A percentile compares a stretch with the other conserved stretches of the same genome.
phyloP scores from a whole-genome alignment of 2,888 invertebrate genomes.

The Sepiola atlantica region DNA sequence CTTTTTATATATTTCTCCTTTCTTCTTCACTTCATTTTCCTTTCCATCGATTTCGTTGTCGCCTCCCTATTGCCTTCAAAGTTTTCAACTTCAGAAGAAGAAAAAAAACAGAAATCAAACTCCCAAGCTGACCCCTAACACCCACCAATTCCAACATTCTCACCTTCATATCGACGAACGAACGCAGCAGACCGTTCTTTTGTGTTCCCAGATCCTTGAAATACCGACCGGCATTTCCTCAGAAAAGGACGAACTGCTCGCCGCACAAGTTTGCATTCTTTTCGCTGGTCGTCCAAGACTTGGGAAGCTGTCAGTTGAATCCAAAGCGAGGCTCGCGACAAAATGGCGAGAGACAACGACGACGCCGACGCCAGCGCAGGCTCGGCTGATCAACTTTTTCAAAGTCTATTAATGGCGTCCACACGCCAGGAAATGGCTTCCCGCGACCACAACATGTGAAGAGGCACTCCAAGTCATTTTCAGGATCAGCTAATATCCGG shows the following conservation, averaged over 20 bases:
- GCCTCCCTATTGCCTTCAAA: too few relatives aligned
- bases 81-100: too few relatives aligned
- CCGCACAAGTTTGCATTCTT: not conserved
- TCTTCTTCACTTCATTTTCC: too few relatives aligned
- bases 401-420: slow-evolving; percentile 4
- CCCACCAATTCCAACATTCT: not conserved
- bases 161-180: not conserved
- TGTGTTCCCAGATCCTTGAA: not conserved
- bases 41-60: too few relatives aligned
- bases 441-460: not conserved
- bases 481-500: slow-evolving; percentile 32
- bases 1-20: not conserved
- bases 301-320: not conserved
- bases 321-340: slow-evolving; percentile 14
- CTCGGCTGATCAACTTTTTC: not conserved
- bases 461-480: not conserved
- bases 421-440: slow-evolving; percentile 32
- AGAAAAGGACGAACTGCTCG: not conserved
- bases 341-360: not conserved
- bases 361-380: not conserved
- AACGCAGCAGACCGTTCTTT: not conserved
- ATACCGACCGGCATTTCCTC: not conserved
- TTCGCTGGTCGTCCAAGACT: not conserved
- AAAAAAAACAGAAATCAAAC: not conserved
- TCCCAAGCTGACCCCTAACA: not conserved